These are phyloP conservation scores for Zaprionus obscuricornis DNA, from an alignment of 2,888 invertebrate genomes.

Conservation along the genomic window DNA sequence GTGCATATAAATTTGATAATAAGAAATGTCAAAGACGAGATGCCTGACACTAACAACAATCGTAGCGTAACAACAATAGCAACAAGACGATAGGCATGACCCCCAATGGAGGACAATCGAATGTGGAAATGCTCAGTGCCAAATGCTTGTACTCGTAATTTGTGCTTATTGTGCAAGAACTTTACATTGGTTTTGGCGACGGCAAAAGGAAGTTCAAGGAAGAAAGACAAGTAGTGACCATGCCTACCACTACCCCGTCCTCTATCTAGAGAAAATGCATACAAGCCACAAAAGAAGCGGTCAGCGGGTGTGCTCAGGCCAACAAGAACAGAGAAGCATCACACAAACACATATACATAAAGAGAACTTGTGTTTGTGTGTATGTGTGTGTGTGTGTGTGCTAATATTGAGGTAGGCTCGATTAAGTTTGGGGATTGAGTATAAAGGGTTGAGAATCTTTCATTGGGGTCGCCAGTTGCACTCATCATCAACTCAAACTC, in stretches of 20 bases:
- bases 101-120: no score
- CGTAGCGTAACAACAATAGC: slow-evolving; percentile 2
- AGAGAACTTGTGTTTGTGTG: not conserved
- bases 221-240: not conserved
- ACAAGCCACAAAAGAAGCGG: slow-evolving; percentile 66
- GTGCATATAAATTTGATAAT: slow-evolving; percentile 58
- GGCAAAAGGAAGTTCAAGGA: not conserved
- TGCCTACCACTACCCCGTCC: no score
- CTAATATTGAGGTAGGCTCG: slow-evolving; percentile 63
- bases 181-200: slow-evolving; percentile 29
- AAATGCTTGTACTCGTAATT: slow-evolving; percentile 67
- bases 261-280: no score
- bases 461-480: slow-evolving; percentile 59
- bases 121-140: slow-evolving; percentile 10
- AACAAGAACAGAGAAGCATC: slow-evolving; percentile 17
- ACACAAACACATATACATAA: slow-evolving; percentile 13
- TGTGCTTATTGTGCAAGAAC: slow-evolving; percentile 68
- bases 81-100: no score
- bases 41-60: slow-evolving; percentile 25
- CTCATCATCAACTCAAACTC: slow-evolving; percentile 74
- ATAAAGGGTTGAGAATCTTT: slow-evolving; percentile 13
- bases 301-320: slow-evolving; percentile 43
- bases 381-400: slow-evolving; percentile 27
- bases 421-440: slow-evolving; percentile 1
- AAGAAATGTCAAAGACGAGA: slow-evolving; percentile 56